These are phyloP conservation scores for Phenacoccus solenopsis DNA, from an alignment of 1,140 invertebrate genomes.

Conservation along the genomic window DNA sequence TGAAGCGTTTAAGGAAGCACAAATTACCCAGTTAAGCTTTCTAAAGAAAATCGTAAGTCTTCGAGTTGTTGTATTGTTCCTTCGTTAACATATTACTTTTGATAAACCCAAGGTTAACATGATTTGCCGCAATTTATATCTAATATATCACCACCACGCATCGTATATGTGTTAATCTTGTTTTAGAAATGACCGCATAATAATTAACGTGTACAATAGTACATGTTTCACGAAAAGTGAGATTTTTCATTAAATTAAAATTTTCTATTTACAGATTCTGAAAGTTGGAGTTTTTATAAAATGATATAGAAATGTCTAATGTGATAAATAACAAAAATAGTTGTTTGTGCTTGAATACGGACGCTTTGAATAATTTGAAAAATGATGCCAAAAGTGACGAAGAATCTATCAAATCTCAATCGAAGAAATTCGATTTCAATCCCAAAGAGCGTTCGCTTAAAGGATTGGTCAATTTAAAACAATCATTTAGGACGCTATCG, in stretches of 20 bases:
- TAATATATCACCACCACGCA: background rate
- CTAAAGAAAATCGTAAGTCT: background rate
- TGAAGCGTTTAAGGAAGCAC: too few species aligned
- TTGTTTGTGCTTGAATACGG: background rate
- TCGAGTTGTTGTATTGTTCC: background rate
- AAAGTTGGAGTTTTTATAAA: background rate
- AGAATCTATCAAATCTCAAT: background rate
- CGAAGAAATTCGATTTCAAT: background rate
- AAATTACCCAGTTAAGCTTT: background rate
- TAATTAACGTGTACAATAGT: too few species aligned
- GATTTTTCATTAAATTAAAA: too few species aligned
- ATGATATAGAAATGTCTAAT: background rate
- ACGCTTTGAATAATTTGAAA: background rate
- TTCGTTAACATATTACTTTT: background rate
- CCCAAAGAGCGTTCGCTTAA: background rate
- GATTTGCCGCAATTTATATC: background rate
- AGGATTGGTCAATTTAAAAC: background rate
- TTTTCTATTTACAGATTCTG: background rate
- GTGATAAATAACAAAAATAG: background rate
- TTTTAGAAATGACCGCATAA: background rate
- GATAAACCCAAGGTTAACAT: background rate
- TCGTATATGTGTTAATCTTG: background rate
- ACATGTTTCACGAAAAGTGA: too few species aligned
- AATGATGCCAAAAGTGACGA: background rate
- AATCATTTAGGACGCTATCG: constrained; percentile 4